Conservation (phyloP, 1,140 invertebrate genomes). For the Nasonia vitripennis region DNA sequence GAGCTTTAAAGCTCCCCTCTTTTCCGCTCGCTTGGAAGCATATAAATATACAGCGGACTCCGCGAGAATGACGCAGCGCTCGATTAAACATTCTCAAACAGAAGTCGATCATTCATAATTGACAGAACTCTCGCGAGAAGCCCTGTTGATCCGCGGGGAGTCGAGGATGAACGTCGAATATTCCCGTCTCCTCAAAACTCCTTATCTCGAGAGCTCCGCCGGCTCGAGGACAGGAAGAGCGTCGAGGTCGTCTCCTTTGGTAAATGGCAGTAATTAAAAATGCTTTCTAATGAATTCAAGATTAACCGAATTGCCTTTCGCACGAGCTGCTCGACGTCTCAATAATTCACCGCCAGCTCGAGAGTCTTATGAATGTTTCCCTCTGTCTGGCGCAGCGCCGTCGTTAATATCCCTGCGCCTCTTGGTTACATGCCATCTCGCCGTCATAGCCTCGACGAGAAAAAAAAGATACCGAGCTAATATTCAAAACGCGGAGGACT, state of each 20-base stretch:
- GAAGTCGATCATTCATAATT: constrained; percentile 35
- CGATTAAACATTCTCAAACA: constrained; percentile 29
- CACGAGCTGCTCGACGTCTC: constrained; percentile 10
- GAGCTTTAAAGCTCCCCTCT: neutral
- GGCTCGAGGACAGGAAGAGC: no score
- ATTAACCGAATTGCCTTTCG: constrained; percentile 36
- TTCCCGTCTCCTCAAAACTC: constrained; percentile 27
- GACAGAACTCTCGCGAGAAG: neutral
- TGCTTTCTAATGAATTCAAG: constrained; percentile 39
- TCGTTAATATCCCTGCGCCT: no score
- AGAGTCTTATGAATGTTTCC: constrained; percentile 24
- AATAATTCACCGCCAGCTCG: constrained; percentile 15
- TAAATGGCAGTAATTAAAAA: constrained; percentile 46
- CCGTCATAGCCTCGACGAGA: no score
- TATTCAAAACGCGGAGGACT: no score
- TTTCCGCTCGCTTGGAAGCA: neutral
- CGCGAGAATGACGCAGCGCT: neutral
- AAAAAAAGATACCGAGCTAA: no score
- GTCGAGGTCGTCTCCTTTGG: neutral
- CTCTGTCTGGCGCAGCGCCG: neutral
- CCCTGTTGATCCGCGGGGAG: constrained; percentile 19
- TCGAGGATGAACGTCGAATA: neutral
- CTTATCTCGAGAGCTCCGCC: constrained; percentile 33
- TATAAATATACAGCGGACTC: neutral
- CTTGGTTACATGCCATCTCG: no score